These are phyloP conservation scores for Rhynchotus rufescens DNA, from an alignment of 2,797 vertebrate species.

Conservation along the genomic window DNA sequence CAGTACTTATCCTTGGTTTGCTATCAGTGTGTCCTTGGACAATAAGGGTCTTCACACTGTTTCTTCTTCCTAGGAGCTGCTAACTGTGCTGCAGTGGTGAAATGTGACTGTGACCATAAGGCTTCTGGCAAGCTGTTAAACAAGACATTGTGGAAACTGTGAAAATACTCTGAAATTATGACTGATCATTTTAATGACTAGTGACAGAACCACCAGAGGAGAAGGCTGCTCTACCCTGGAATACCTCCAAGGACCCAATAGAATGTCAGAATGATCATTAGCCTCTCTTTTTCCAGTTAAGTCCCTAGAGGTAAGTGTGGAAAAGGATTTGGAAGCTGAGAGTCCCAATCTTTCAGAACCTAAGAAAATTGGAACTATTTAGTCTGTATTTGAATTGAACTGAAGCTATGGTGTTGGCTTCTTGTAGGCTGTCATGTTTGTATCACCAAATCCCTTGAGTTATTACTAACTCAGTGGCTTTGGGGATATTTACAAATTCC, in stretches of 20 bases:
- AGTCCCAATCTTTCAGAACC: neutral
- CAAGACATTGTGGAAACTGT: neutral
- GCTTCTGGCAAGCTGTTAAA: neutral
- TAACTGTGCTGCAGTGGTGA: neutral
- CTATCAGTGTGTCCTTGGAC: neutral
- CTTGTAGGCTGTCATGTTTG: accelerated
- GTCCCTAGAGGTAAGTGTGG: neutral
- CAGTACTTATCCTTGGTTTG: neutral
- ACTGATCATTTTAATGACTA: accelerated
- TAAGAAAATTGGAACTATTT: neutral
- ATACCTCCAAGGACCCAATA: neutral
- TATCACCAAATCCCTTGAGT: neutral
- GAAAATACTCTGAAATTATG: neutral
- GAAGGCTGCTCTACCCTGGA: neutral
- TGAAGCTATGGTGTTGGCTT: neutral
- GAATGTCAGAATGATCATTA: neutral
- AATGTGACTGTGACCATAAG: neutral
- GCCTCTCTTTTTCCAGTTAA: neutral
- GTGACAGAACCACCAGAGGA: neutral
- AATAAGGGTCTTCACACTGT: neutral
- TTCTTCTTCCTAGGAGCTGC: neutral
- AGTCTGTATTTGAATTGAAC: neutral
- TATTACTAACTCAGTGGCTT: neutral
- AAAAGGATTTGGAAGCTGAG: neutral
- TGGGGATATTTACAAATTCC: neutral